phyloP scores from a whole-genome alignment of 2,888 invertebrate species.

The Meteorus cinctellus region DNA sequence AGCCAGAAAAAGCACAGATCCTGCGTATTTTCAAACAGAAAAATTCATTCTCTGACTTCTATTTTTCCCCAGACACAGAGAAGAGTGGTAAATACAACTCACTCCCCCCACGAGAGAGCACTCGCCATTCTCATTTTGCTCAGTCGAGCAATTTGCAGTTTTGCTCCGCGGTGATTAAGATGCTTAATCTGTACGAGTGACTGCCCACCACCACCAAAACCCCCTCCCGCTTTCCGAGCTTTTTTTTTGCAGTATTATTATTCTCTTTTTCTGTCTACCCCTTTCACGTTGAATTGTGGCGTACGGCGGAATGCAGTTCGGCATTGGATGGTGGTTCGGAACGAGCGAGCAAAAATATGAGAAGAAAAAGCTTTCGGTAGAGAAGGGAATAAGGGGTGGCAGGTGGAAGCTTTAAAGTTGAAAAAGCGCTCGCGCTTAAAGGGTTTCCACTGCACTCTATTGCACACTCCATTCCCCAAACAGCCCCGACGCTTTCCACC shows the following conservation, averaged over 20 bases:
- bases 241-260: slow-evolving; percentile 5
- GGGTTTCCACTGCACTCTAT: slow-evolving; percentile 44
- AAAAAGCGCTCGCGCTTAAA: slow-evolving; percentile 50
- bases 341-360: slow-evolving; percentile 31
- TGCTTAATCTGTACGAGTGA: slow-evolving; percentile 59
- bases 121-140: slow-evolving; percentile 58
- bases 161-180: slow-evolving; percentile 62
- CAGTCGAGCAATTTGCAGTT: slow-evolving; percentile 63
- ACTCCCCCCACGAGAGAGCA: slow-evolving; percentile 24
- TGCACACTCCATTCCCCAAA: not conserved
- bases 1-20: no score
- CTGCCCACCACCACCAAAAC: slow-evolving; percentile 33
- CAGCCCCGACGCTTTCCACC: slow-evolving; percentile 13
- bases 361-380: slow-evolving; percentile 27
- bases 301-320: slow-evolving; percentile 35
- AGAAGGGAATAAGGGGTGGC: slow-evolving; percentile 13
- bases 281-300: slow-evolving; percentile 8
- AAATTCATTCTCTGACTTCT: not conserved
- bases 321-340: slow-evolving; percentile 43
- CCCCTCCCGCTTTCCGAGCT: slow-evolving; percentile 26
- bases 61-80: no score
- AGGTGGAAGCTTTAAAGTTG: slow-evolving; percentile 47
- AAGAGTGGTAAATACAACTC: not conserved
- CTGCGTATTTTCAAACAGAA: not conserved
- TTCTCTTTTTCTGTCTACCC: slow-evolving; percentile 21